Conservation (phyloP, 2,888 invertebrate species). For the Troides aeacus region DNA sequence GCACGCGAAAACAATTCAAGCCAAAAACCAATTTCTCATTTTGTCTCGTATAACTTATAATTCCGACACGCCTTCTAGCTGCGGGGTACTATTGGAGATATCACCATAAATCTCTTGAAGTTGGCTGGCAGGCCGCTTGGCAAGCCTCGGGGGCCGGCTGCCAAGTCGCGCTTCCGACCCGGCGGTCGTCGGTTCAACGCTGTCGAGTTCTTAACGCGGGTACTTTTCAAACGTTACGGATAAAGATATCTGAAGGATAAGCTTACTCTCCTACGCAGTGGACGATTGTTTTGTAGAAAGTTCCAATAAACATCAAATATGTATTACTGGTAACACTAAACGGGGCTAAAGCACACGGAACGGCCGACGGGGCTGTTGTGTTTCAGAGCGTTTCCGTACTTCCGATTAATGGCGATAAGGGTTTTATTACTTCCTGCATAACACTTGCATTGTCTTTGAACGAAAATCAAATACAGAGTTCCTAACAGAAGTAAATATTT, state of each 20-base stretch:
- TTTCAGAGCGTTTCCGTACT: too few relatives aligned
- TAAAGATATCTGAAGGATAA: constrained; percentile 1
- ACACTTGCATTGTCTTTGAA: too few relatives aligned
- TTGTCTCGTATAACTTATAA: constrained; percentile 28
- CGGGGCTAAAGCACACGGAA: too few relatives aligned
- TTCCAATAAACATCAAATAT: too few relatives aligned
- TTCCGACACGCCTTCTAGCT: constrained; percentile 23
- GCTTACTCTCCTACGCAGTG: background rate
- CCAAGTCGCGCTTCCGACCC: constrained; percentile 38
- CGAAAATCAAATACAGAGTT: too few relatives aligned
- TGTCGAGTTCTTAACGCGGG: background rate
- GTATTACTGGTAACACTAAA: too few relatives aligned
- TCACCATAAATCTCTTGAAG: constrained; percentile 38
- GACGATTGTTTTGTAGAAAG: too few relatives aligned
- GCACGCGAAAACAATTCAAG: constrained; percentile 12
- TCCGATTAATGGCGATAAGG: too few relatives aligned
- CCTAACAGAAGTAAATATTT: too few relatives aligned
- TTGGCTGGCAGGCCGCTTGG: constrained; percentile 34
- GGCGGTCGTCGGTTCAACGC: constrained; percentile 38
- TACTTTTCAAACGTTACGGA: background rate
- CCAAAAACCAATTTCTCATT: constrained; percentile 23
- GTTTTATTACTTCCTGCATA: too few relatives aligned
- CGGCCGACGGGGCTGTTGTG: too few relatives aligned
- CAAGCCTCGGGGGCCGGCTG: constrained; percentile 32
- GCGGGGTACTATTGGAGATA: constrained; percentile 28